Base-by-base conservation (phyloP, 1,140 invertebrate species). In the Cherax quadricarinatus region DNA sequence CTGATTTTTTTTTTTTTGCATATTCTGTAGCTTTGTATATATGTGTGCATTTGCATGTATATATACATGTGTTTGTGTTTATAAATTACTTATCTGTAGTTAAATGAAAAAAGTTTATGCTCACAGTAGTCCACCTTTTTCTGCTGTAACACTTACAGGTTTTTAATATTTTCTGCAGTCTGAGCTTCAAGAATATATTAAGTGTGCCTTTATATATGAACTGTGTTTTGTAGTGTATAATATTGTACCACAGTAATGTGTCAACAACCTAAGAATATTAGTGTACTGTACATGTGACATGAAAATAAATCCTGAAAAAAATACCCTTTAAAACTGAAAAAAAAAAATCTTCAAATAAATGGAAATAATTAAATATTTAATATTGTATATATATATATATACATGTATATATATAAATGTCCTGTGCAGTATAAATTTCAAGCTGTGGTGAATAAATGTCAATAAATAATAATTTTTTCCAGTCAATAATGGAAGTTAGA, bases 31-130 rank as follows among this genome's bases (percentile, higher is more conserved):
- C 12, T 70, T 10, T 70, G 62, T 70, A 16, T 70, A 16, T 73
- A 3, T 73, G 57, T 73, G 57, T 86, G 24, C 66, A 57, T 85
- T 10, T 85, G 83, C 66, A n/a, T 85, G 24, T 85, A 57, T 86
- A 66, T 41, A 12, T 75, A 41, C 16, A 24, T 75, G 66, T 86
- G 48, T 24, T 4, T 75, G 53, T 88, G 78, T 88, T 10, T 70
- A 16, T 70, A 16, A 7, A 16, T 14, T 70, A 70, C 14, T 9
- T 16, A 70, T 41, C 30, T 41, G 30, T 41, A 41, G 30, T 41
- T 41, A 41, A 41, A 41, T 0, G 30, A 41, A 41, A 41, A 41
- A 2, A 41, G 30, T 41, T 41, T 41, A 41, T 41, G 30, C 30
- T 41, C 0, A 41, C 2, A 41, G 30, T 41, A 41, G 30, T 2